phyloP scores from a whole-genome alignment of 1,140 invertebrate species.

The Ips nitidus region DNA sequence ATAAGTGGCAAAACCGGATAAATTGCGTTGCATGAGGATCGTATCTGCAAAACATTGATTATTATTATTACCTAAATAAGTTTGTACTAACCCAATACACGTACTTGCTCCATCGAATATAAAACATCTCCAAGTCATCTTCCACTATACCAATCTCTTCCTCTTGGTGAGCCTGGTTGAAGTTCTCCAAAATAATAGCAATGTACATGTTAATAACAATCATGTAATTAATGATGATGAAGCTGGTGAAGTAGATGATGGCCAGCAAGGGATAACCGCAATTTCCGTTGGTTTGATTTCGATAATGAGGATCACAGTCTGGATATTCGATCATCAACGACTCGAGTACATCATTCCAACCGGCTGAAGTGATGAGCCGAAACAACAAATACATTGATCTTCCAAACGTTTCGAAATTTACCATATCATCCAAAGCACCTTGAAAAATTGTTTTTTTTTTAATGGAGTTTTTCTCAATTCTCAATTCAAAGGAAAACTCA shows the following conservation, averaged over 20 bases:
- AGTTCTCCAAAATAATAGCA: conserved; percentile 95
- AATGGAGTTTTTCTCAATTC: too few relatives aligned
- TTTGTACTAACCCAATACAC: too few relatives aligned
- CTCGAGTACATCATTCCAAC: conserved; percentile 92
- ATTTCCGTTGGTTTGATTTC: conserved; percentile 79
- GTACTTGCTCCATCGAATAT: conserved; percentile 94
- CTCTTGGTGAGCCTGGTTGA: conserved; percentile 95
- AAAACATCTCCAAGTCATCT: conserved; percentile 97
- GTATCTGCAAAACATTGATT: conserved; percentile 62
- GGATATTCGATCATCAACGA: conserved; percentile 87
- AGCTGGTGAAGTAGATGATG: conserved; percentile 92
- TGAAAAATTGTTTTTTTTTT: not conserved
- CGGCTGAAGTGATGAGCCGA: conserved; percentile 90
- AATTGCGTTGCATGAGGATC: conserved; percentile 96
- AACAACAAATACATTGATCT: conserved; percentile 93
- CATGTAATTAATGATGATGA: conserved; percentile 95
- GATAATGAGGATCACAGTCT: conserved; percentile 75
- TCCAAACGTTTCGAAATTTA: conserved; percentile 93
- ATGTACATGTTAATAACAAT: conserved; percentile 99
- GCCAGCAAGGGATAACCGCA: conserved; percentile 88
- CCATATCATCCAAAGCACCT: conserved; percentile 81
- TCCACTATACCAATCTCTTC: conserved; percentile 96
- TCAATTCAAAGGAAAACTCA: too few relatives aligned
- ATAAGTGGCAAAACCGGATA: conserved; percentile 89
- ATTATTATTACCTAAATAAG: too few relatives aligned